phyloP scores from a whole-genome alignment of 92 coral and sea anemone genomes.

The Parazoanthus atlanticus region DNA sequence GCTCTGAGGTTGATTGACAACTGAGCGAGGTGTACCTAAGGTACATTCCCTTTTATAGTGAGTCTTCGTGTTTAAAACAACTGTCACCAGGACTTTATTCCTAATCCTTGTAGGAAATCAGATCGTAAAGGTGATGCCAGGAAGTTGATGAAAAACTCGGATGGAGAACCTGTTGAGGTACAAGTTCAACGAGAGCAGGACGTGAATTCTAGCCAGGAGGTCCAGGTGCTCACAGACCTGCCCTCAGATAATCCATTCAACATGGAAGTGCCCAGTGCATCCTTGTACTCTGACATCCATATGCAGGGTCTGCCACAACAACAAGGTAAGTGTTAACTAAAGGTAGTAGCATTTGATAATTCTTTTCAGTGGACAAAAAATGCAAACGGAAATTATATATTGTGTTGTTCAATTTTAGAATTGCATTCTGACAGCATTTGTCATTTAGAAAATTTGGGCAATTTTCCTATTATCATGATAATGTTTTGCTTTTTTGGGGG shows the following conservation, averaged over 20 bases:
- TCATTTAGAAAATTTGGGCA: no score
- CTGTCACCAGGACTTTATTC: neutral
- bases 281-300: constrained; percentile 25
- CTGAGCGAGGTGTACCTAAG: no score
- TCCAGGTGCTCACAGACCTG: constrained; percentile 56
- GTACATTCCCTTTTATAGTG: no score
- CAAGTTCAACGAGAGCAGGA: constrained; percentile 32
- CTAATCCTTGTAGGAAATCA: constrained; percentile 55
- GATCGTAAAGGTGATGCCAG: constrained; percentile 63
- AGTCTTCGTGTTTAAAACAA: no score
- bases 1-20: no score
- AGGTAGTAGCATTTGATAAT: no score
- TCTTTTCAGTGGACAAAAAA: no score
- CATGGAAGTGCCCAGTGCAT: constrained; percentile 19
- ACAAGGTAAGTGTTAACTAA: neutral
- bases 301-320: constrained; percentile 12
- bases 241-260: constrained; percentile 61
- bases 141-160: constrained; percentile 58
- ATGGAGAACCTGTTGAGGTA: constrained; percentile 34
- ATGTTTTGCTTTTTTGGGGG: no score
- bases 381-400: no score
- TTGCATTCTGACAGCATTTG: no score
- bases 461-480: no score
- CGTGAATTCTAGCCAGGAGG: constrained; percentile 23
- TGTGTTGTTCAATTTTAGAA: no score